Percentiles rank a stretch among this genome's conserved stretches.
Evolutionary conservation across 2,888 invertebrate genomes (phyloP).

Genomic region (Lymantria dispar): DNA sequence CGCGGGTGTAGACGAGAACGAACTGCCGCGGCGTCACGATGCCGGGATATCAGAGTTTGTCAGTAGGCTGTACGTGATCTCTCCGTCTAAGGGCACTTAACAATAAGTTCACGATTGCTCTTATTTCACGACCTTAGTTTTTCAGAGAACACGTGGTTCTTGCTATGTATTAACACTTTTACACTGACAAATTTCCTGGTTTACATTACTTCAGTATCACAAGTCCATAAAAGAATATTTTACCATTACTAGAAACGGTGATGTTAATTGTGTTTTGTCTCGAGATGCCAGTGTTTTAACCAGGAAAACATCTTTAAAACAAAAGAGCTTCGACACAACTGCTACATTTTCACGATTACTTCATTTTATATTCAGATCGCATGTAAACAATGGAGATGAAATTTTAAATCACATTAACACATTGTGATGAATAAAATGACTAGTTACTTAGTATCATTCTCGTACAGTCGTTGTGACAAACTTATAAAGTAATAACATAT

Average conservation of each 20-base stretch:
- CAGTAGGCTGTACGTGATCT: slow-evolving; percentile 51
- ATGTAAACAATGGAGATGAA: slow-evolving; percentile 52
- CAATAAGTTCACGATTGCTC: slow-evolving; percentile 47
- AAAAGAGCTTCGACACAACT: slow-evolving; percentile 39
- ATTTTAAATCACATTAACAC: slow-evolving; percentile 28
- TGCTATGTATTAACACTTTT: slow-evolving; percentile 11
- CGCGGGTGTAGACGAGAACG: slow-evolving; percentile 40
- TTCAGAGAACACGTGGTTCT: slow-evolving; percentile 42
- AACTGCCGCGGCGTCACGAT: slow-evolving; percentile 47
- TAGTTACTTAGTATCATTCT: background rate
- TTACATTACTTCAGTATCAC: slow-evolving; percentile 19
- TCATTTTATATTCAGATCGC: slow-evolving; percentile 49
- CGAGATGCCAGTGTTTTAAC: slow-evolving; percentile 31
- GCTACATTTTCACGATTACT: slow-evolving; percentile 40
- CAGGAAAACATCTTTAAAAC: slow-evolving; percentile 36
- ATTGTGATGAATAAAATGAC: slow-evolving; percentile 32
- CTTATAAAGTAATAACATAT: no score
- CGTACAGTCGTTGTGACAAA: no score
- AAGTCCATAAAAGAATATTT: slow-evolving; percentile 39
- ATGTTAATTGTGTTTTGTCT: slow-evolving; percentile 41
- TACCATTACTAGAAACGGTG: slow-evolving; percentile 44
- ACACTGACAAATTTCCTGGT: slow-evolving; percentile 20
- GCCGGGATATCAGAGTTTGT: slow-evolving; percentile 37
- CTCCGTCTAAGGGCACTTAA: slow-evolving; percentile 51
- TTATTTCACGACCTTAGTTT: slow-evolving; percentile 48